phyloP scores from a whole-genome alignment of 2,888 invertebrate species.

The Tenthredo livida region DNA sequence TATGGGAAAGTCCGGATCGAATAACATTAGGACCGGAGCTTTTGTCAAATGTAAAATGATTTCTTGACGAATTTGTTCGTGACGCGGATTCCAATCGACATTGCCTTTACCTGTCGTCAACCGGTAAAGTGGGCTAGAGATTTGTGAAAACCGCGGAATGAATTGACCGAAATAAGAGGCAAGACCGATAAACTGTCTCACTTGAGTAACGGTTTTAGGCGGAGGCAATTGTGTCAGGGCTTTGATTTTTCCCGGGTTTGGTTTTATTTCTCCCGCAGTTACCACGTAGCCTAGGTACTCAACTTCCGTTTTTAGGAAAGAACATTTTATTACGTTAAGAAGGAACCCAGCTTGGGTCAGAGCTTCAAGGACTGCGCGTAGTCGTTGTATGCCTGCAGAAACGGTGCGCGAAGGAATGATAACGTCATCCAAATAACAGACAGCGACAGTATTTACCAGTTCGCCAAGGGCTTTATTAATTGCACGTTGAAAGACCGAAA shows the following conservation, averaged over 20 bases:
- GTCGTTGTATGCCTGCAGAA: background rate
- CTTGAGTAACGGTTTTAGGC: constrained; percentile 57
- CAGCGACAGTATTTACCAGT: background rate
- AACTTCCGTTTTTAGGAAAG: constrained; percentile 55
- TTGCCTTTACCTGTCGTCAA: constrained; percentile 53
- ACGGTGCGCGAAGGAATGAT: background rate
- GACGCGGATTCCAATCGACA: constrained; percentile 49
- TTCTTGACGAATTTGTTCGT: constrained; percentile 53
- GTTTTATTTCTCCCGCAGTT: constrained; percentile 48
- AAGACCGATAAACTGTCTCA: constrained; percentile 61
- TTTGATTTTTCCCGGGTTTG: constrained; percentile 54
- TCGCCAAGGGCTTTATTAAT: background rate
- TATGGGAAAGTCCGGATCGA: constrained; percentile 50
- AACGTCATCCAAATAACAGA: background rate
- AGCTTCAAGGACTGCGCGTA: background rate
- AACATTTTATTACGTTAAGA: constrained; percentile 58
- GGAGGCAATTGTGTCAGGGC: constrained; percentile 48
- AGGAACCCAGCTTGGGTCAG: constrained; percentile 55
- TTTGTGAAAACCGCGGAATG: constrained; percentile 55
- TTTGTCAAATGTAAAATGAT: constrained; percentile 54
- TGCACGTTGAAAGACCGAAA: constrained; percentile 25
- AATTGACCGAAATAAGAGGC: constrained; percentile 62
- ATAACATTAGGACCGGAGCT: constrained; percentile 53
- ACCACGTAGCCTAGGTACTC: constrained; percentile 57
- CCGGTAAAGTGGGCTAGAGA: constrained; percentile 55